phyloP scores from a whole-genome alignment of 2,888 invertebrate species.

The Drosophila nr. medialis region DNA sequence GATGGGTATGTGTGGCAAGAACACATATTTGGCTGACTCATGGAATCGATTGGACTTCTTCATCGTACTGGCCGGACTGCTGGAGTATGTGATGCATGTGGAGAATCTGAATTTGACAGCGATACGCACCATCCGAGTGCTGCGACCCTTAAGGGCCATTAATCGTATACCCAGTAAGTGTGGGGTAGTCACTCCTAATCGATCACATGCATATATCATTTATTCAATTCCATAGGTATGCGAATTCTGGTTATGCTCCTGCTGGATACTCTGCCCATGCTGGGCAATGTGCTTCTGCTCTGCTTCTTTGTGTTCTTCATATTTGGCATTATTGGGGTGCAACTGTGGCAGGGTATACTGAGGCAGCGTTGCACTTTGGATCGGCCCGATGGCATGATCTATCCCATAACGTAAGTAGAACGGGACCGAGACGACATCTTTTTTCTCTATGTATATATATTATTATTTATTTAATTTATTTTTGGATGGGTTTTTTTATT shows the following conservation, averaged over 20 bases:
- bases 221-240: constrained; percentile 90
- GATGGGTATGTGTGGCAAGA: constrained; percentile 97
- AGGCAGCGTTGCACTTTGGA: constrained; percentile 96
- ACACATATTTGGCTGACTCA: constrained; percentile 98
- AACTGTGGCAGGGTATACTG: constrained; percentile 99
- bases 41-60: constrained; percentile 99
- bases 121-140: constrained; percentile 98
- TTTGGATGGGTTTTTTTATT: constrained; percentile 1
- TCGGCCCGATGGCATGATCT: constrained; percentile 88
- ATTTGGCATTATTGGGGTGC: constrained; percentile 99
- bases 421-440: background rate
- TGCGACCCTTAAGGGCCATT: constrained; percentile 98
- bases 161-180: constrained; percentile 99
- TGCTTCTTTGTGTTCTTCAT: constrained; percentile 99
- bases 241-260: constrained; percentile 98
- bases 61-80: constrained; percentile 96
- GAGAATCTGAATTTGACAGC: constrained; percentile 99
- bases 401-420: constrained; percentile 91
- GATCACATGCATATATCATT: background rate
- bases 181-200: background rate
- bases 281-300: constrained; percentile 98
- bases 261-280: constrained; percentile 99
- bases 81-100: constrained; percentile 96
- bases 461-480: constrained; percentile 1
- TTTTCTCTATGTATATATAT: background rate